Base-by-base conservation (phyloP, 2,888 invertebrate species). In the Drosophila meridiana region DNA sequence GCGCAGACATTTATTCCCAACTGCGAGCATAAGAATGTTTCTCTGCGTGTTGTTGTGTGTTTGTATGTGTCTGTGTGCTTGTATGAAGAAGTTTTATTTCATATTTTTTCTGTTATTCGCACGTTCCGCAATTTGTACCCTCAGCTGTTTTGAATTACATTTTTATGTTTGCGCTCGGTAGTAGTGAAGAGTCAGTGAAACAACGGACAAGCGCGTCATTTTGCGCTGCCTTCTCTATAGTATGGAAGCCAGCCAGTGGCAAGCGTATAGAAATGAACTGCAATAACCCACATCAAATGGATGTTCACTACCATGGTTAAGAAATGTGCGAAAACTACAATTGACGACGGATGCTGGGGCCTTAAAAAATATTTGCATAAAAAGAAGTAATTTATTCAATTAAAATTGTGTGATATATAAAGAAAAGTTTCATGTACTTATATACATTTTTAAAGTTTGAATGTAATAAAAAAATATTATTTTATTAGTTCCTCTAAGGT, bases 91-190 rank as follows among this genome's bases (percentile, higher is more conserved):
- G 64, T 50, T 68, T 66, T 75, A 59, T 62, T 73, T 68, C 56
- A 67, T 62, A n/a, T 57, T 53, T 74, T 73, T 57, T 64, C 59
- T 40, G n/a, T 40, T 68, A 68, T 70, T 70, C 57, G 47, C 80
- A 76, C 69, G 73, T 68, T 73, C 30, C 34, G 59, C 79, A 76
- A 62, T 76, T 79, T 79, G 69, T 69, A 60, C 57, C 67, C 70
- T 73, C 73, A 73, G 67, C 80, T 73, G 55, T 79, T 79, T 80
- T 73, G 55, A 76, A 76, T 80, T 80, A 70, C 57, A 80, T 70
- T 79, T 76, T 80, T 57, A 65, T 76, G 62, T 75, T 75, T 79
- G 59, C 65, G 56, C 47, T 59, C 47, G 36, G 50, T 63, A 58
- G 63, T 56, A 58, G 63, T 56, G 69, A 76, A 76, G 71, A 78